These are phyloP conservation scores for Otolemur crassicaudatus DNA, from an alignment of 2,797 vertebrate genomes.

Conservation along the genomic window DNA sequence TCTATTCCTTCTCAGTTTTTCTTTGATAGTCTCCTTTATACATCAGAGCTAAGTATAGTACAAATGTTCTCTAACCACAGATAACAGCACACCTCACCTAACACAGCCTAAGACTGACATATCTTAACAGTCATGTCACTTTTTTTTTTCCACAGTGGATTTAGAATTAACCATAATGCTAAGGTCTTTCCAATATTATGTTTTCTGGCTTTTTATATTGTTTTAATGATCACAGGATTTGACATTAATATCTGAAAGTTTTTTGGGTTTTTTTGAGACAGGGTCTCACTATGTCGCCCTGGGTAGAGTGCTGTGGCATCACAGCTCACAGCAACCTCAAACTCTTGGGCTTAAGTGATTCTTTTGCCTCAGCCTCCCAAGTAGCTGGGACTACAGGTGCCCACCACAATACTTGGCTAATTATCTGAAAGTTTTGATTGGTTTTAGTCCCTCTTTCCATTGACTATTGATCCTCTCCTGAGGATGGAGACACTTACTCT, in stretches of 20 bases:
- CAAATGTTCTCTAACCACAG: background rate
- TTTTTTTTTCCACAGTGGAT: background rate
- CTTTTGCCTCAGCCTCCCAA: no score
- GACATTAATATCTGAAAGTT: constrained; percentile 22
- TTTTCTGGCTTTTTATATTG: background rate
- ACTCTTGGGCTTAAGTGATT: no score
- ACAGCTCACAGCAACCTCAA: no score
- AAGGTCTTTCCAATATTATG: background rate
- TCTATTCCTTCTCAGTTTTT: background rate
- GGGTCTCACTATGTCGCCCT: no score
- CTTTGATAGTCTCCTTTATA: background rate
- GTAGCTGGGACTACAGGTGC: no score
- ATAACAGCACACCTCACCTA: background rate
- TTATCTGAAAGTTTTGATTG: background rate
- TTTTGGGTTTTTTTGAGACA: no score
- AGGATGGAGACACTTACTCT: background rate
- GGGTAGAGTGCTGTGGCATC: no score
- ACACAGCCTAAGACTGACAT: background rate
- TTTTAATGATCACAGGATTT: background rate
- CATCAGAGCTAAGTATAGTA: background rate
- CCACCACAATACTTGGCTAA: no score
- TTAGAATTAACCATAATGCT: background rate
- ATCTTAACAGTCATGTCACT: background rate
- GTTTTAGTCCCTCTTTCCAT: constrained; percentile 37
- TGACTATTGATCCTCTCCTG: background rate